These are phyloP conservation scores for Colinus virginianus DNA, from an alignment of 2,113 vertebrate species.

Conservation along the genomic window DNA sequence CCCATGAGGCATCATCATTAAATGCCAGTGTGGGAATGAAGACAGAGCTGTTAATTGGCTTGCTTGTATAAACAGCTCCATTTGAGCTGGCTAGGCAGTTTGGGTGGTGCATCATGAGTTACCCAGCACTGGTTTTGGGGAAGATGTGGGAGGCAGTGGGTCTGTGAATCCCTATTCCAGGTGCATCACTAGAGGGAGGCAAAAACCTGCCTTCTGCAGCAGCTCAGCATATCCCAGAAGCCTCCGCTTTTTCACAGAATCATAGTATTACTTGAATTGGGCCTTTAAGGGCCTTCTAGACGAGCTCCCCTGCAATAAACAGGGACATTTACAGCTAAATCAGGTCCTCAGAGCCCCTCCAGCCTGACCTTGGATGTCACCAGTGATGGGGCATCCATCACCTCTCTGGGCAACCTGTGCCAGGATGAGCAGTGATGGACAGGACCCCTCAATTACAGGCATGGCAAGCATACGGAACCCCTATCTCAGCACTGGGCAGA, in stretches of 20 bases:
- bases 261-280: no score
- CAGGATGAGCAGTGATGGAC: background rate
- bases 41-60: slow-evolving; percentile 13
- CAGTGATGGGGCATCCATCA: no score
- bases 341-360: no score
- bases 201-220: background rate
- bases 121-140: background rate
- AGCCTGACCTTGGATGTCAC: no score
- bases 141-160: background rate
- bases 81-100: background rate
- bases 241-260: background rate
- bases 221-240: background rate
- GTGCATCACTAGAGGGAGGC: background rate
- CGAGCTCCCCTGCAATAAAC: no score
- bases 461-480: background rate
- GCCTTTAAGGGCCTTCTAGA: no score
- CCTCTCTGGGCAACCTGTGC: no score
- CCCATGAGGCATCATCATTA: slow-evolving; percentile 36
- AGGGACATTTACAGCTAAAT: no score
- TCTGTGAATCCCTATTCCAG: background rate
- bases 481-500: background rate
- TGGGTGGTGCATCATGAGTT: background rate
- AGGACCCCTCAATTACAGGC: background rate
- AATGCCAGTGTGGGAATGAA: background rate
- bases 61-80: background rate